Evolutionary conservation across 1,140 invertebrate genomes (phyloP).

Genomic region (Drosophila ambigua): DNA sequence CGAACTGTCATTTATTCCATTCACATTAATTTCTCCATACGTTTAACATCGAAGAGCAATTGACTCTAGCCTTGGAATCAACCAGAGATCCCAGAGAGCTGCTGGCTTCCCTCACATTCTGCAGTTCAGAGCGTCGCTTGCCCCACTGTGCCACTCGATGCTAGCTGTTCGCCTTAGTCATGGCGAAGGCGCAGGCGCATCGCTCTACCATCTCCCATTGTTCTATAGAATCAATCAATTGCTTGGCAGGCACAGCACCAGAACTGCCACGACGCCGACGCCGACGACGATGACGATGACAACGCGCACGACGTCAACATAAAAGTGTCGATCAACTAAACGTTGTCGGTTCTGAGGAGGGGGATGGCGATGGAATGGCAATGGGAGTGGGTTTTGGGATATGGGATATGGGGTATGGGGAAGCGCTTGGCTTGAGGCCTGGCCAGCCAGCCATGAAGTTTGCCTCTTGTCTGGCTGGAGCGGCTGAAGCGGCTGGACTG

Average conservation of each 20-base stretch:
- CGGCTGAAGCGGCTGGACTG: slow-evolving; percentile 37
- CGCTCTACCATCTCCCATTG: slow-evolving; percentile 59
- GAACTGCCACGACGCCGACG: slow-evolving; percentile 58
- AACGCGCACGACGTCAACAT: slow-evolving; percentile 81
- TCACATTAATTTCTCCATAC: no score
- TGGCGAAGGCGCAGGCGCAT: slow-evolving; percentile 21
- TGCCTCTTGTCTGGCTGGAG: slow-evolving; percentile 72
- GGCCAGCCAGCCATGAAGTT: slow-evolving; percentile 72
- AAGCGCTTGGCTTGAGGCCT: slow-evolving; percentile 20
- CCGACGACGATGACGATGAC: slow-evolving; percentile 69
- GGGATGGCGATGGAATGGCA: slow-evolving; percentile 2
- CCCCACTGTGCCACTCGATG: slow-evolving; percentile 38
- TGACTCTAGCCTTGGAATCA: no score
- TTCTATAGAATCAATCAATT: slow-evolving; percentile 80
- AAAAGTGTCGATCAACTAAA: slow-evolving; percentile 82
- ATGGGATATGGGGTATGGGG: slow-evolving; percentile 13
- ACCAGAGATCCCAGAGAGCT: neutral
- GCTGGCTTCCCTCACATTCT: neutral
- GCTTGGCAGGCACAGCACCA: slow-evolving; percentile 72
- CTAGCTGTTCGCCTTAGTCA: slow-evolving; percentile 5
- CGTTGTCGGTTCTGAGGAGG: slow-evolving; percentile 56
- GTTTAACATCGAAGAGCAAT: no score
- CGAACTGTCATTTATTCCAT: no score
- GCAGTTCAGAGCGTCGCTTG: neutral
- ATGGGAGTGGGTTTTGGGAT: slow-evolving; percentile 1